Percentiles rank a stretch among this genome's conserved stretches.
These are phyloP conservation scores for Danio tinwini DNA, from an alignment of 2,797 vertebrate species.

Conservation along the genomic window DNA sequence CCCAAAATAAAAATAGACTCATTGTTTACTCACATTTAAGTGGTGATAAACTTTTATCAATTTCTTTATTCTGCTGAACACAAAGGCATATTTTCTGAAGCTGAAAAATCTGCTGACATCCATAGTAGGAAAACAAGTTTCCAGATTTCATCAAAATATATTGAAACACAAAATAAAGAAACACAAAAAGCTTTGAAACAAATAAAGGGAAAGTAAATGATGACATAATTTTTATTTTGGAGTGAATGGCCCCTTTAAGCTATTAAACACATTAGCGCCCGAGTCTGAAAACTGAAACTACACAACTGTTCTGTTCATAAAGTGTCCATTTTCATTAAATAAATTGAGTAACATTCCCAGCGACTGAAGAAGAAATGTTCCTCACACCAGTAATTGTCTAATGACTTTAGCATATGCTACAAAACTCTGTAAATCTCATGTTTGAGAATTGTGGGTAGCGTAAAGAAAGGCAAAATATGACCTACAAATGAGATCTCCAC, in stretches of 20 bases:
- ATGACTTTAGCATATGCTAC: constrained; percentile 30
- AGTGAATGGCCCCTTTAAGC: not conserved
- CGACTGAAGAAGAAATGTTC: constrained; percentile 8
- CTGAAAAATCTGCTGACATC: no score
- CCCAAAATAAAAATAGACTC: no score
- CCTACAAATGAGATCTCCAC: constrained; percentile 35
- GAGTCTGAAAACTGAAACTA: not conserved
- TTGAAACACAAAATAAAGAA: no score
- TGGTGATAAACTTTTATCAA: no score
- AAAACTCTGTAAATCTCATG: constrained; percentile 36
- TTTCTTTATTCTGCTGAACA: no score
- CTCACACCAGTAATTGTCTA: not conserved
- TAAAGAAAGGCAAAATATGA: constrained; percentile 31
- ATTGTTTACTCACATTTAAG: no score
- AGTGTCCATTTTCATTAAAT: not conserved
- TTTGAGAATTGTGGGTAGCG: constrained; percentile 15
- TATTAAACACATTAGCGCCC: not conserved
- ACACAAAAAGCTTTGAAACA: no score
- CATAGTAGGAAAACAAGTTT: no score
- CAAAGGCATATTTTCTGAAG: no score
- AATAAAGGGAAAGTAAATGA: no score
- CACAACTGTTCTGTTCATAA: not conserved
- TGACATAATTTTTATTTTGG: no score
- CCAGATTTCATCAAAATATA: no score
- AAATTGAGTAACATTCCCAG: not conserved